Conservation (phyloP, 2,888 invertebrate species). For the Ptilodon capucinus region DNA sequence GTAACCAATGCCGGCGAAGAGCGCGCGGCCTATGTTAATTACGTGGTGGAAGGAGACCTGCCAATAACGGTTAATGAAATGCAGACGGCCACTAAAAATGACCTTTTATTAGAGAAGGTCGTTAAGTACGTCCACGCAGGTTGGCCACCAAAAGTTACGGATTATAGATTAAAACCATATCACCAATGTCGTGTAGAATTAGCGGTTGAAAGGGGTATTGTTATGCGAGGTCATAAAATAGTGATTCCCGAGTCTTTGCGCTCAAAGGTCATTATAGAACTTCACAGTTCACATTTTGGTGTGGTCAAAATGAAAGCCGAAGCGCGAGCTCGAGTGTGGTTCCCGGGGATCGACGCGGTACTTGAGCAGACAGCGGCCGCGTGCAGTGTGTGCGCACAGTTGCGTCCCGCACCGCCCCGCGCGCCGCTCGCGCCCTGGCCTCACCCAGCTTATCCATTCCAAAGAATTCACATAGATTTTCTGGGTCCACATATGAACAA, state of each 20-base stretch:
- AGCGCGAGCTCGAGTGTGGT: neutral
- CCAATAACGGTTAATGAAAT: slow-evolving; percentile 1
- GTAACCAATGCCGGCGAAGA: neutral
- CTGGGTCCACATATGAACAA: no score
- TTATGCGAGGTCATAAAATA: no score
- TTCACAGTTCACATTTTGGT: slow-evolving; percentile 1
- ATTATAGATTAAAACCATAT: slow-evolving; percentile 1
- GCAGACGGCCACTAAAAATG: neutral
- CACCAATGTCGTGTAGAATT: neutral
- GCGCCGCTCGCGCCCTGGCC: no score
- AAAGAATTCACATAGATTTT: no score
- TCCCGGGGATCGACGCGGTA: no score
- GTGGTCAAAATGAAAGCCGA: slow-evolving; percentile 1
- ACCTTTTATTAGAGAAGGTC: neutral
- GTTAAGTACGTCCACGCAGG: neutral
- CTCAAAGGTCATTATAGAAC: neutral
- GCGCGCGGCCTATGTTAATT: slow-evolving; percentile 3
- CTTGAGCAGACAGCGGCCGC: no score
- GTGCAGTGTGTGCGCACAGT: no score
- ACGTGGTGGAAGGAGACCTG: slow-evolving; percentile 1
- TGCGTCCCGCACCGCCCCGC: no score
- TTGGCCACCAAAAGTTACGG: neutral
- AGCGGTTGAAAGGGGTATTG: no score
- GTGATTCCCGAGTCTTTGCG: no score
- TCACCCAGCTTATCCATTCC: no score